Percentiles rank a stretch among this genome's conserved stretches.
Conservation (phyloP, 2,113 vertebrate species). For the Grammomys surdaster region DNA sequence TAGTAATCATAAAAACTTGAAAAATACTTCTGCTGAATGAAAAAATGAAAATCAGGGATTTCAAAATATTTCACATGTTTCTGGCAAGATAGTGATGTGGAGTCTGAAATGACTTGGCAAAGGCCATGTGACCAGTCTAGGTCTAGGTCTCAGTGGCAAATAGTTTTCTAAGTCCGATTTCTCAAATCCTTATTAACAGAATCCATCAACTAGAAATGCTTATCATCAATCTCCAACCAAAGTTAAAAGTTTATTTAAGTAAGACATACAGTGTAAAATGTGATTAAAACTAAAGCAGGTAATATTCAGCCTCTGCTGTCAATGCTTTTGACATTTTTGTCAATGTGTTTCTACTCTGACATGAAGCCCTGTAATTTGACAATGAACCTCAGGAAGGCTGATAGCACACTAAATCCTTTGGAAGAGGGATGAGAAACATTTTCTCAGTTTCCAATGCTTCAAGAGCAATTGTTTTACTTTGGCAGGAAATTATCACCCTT, state of each 20-base stretch:
- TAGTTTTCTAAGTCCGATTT: neutral
- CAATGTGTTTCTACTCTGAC: neutral
- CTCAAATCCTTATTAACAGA: neutral
- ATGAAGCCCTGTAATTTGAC: neutral
- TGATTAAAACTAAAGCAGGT: neutral
- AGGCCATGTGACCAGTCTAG: no score
- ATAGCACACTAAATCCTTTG: neutral
- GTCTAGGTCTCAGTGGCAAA: neutral
- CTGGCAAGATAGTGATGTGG: neutral
- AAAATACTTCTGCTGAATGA: neutral
- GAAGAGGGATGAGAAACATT: neutral
- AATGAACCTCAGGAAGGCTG: neutral
- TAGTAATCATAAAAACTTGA: neutral
- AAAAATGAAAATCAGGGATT: conserved; percentile 7
- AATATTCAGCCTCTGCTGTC: neutral
- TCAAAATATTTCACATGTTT: neutral
- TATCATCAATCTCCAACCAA: neutral
- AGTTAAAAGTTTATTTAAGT: neutral
- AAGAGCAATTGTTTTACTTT: neutral
- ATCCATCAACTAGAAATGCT: neutral
- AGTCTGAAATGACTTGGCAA: neutral
- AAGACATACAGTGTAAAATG: neutral
- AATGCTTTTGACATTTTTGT: neutral
- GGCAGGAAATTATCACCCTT: neutral
- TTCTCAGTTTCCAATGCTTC: neutral